Evolutionary conservation across 2,797 vertebrate species (phyloP), one percentile per base, ranked within the genome.

Genomic region (Enteromius paludinosus): DNA sequence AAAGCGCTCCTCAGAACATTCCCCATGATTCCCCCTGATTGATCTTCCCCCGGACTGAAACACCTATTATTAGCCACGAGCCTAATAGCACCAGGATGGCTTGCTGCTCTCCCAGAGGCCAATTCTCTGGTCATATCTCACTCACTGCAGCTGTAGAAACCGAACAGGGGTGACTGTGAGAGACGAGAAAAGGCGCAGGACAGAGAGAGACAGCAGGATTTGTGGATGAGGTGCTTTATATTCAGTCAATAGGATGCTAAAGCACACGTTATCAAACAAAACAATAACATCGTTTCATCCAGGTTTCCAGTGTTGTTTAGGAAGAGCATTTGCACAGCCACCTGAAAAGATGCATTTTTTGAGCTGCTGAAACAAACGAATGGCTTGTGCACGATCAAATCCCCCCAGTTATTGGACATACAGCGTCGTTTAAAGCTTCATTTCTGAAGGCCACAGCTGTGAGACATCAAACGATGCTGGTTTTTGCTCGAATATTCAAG

Each of bases 31-130:
- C 94, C 91, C 92, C 91, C 92, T 95, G 95, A 96, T 96, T 95
- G 94, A 95, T 95, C 95, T 95, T 95, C 93, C 94, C 94, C 95
- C 90, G 93, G 91, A 93, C 93, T 95, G 93, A 96, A 95, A 96
- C 95, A 95, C 94, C 95, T 96, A 94, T 93, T 95, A 96, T 95
- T 95, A 95, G 94, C 94, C 94, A 94, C 93, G 91, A 93, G 95
- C 93, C 94, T 96, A 96, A 95, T 95, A 95, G 95, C 94, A 96
- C 92, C 94, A 95, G 95, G 94, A 95, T 95, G 94, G 93, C 94
- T 94, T 92, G 91, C 92, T 87, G 89, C 94, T 96, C 94, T 94
- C 92, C 92, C 93, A 94, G 94, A 94, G 93, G 95, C 94, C 93
- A 95, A 94, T 95, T 95, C 95, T 94, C 94, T 92, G 95, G 95